Base-by-base conservation (phyloP, 2,113 vertebrate species). In the Struthio camelus region DNA sequence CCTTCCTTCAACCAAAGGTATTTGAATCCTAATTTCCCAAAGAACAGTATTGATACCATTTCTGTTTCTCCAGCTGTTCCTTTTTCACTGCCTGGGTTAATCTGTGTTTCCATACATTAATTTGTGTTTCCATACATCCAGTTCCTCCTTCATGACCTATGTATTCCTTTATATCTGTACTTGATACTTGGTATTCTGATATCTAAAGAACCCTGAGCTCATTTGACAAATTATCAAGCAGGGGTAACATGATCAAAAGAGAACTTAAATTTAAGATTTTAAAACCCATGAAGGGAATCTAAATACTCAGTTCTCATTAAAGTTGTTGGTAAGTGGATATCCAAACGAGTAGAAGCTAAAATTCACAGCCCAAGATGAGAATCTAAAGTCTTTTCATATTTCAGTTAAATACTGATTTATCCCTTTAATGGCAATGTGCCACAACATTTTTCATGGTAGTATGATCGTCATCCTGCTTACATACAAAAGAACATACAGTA, bases 91-190 rank as follows among this genome's bases (percentile, higher is more conserved):
- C 48, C 54, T 82, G 65, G 84, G 89, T 50, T 96, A 96, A 96
- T 96, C 93, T 94, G 32, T 84, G 61, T 67, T 94, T 90, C 83
- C 85, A 90, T 96, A 95, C 90, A 91, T 93, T n/a, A n/a, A 96
- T 96, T 94, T 94, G 32, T 84, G 61, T 67, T 94, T 90, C 83
- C 85, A 90, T 96, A 95, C 90, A 91, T 93, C 89, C 69, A 76
- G 73, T 85, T 90, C 56, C 73, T 89, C 28, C 77, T 94, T 94
- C 69, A 76, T 3, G 2, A 65, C 89, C 86, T 95, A 96, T 94
- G 90, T 70, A 77, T 90, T 88, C 77, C 72, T 71, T 94, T 92
- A 86, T 86, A 86, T 84, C 69, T 93, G 50, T 94, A 76, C 83
- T 93, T 80, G 61, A 78, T 94, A 90, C 65, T 93, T 82, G 0